Conservation (phyloP, 2,797 vertebrate species). For the Ctenopoma kingsleyae region DNA sequence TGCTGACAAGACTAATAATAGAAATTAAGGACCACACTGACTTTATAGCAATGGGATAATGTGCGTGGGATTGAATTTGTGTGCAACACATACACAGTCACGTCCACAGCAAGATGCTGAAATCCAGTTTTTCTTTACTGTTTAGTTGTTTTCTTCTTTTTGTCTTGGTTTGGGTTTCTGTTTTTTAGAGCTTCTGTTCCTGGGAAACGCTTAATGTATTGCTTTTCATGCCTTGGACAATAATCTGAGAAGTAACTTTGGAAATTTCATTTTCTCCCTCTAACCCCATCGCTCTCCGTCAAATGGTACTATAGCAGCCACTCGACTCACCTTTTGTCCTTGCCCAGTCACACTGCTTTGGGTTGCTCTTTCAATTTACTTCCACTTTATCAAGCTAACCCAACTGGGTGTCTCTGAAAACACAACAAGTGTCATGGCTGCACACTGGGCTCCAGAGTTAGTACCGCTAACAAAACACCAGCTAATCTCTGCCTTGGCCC, state of each 20-base stretch:
- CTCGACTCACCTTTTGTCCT: constrained; percentile 72
- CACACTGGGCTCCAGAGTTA: constrained; percentile 67
- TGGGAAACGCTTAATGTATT: not conserved
- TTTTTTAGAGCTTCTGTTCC: not conserved
- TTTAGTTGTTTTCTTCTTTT: not conserved
- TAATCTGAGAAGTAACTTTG: constrained; percentile 14
- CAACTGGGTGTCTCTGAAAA: constrained; percentile 74
- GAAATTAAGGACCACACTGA: not conserved
- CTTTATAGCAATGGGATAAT: not conserved
- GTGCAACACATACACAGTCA: not conserved
- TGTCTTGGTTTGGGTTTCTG: not conserved
- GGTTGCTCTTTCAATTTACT: constrained; percentile 81
- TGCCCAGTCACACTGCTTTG: constrained; percentile 76
- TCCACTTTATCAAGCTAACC: constrained; percentile 83
- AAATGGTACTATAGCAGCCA: constrained; percentile 44
- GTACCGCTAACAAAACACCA: constrained; percentile 69
- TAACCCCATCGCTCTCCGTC: constrained; percentile 13
- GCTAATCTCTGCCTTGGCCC: constrained; percentile 74
- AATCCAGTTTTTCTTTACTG: not conserved
- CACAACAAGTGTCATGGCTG: constrained; percentile 67
- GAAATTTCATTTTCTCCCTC: constrained; percentile 36
- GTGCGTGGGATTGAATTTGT: not conserved
- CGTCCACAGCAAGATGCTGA: not conserved
- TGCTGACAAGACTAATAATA: constrained; percentile 8
- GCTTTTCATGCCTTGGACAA: not conserved